phyloP scores from a whole-genome alignment of 2,888 invertebrate genomes.

The Acanthococcus lagerstroemiae region DNA sequence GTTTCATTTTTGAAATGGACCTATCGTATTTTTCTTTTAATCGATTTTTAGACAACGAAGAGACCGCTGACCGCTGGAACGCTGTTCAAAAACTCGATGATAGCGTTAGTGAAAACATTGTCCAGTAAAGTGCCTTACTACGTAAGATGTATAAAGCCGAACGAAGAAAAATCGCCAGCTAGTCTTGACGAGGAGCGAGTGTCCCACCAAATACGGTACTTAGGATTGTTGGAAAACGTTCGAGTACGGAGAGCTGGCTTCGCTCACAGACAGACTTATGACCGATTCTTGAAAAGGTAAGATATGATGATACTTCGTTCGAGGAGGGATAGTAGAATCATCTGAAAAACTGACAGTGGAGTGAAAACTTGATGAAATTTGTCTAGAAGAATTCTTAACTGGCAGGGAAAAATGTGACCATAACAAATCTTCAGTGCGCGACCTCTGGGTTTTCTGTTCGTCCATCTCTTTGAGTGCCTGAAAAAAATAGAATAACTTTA shows the following conservation, averaged over 20 bases:
- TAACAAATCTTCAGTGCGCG: too few species aligned
- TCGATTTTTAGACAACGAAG: constrained; percentile 77
- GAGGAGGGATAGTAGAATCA: too few species aligned
- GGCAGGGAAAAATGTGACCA: too few species aligned
- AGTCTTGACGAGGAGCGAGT: constrained; percentile 76
- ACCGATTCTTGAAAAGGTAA: constrained; percentile 75
- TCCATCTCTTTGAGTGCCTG: too few species aligned
- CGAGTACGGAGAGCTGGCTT: constrained; percentile 93
- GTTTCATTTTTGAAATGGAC: neutral
- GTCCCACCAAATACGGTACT: constrained; percentile 65
- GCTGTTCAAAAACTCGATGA: constrained; percentile 90
- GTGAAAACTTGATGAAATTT: too few species aligned
- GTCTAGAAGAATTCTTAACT: too few species aligned
- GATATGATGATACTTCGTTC: neutral
- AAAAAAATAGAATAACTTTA: too few species aligned
- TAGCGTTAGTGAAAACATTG: constrained; percentile 75
- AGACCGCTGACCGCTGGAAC: constrained; percentile 89
- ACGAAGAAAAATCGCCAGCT: constrained; percentile 79
- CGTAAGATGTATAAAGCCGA: constrained; percentile 94
- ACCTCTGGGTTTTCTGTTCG: too few species aligned
- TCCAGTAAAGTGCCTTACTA: constrained; percentile 92
- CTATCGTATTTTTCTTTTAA: constrained; percentile 23
- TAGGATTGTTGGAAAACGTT: constrained; percentile 91
- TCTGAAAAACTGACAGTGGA: too few species aligned
- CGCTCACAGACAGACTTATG: constrained; percentile 89